Percentiles rank a stretch among this genome's conserved stretches.
Evolutionary conservation across 2,888 invertebrate genomes (phyloP).

Genomic region (Hyposoter didymator): DNA sequence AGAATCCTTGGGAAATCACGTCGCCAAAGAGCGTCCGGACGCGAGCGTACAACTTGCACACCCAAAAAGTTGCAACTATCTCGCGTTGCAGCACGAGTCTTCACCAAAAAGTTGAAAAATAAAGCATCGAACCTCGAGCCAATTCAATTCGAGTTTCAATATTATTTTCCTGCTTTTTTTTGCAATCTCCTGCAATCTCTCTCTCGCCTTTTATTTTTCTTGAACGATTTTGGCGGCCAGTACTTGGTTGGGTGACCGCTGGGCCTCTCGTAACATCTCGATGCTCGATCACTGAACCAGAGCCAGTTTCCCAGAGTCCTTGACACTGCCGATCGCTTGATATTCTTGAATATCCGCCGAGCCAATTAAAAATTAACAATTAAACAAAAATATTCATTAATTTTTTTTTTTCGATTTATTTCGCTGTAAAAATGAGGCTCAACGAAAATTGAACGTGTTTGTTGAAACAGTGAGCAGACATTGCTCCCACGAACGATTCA

Average conservation of each 20-base stretch:
- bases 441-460: background rate
- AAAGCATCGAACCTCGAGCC: background rate
- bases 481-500: background rate
- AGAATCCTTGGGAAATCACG: slow-evolving; percentile 41
- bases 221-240: no score
- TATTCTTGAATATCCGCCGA: no score
- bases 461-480: background rate
- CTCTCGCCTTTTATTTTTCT: background rate
- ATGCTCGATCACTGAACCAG: no score
- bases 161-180: background rate
- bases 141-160: background rate
- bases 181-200: background rate
- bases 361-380: no score
- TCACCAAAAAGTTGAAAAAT: background rate
- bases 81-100: background rate
- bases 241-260: no score
- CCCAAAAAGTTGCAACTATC: background rate
- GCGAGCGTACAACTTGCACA: background rate
- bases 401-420: background rate
- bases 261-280: no score
- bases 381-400: background rate
- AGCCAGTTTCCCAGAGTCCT: no score
- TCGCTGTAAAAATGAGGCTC: background rate
- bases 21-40: background rate
- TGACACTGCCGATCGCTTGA: no score